Evolutionary conservation across 1,140 invertebrate species (phyloP).

Genomic region (Calliopsis andreniformis): DNA sequence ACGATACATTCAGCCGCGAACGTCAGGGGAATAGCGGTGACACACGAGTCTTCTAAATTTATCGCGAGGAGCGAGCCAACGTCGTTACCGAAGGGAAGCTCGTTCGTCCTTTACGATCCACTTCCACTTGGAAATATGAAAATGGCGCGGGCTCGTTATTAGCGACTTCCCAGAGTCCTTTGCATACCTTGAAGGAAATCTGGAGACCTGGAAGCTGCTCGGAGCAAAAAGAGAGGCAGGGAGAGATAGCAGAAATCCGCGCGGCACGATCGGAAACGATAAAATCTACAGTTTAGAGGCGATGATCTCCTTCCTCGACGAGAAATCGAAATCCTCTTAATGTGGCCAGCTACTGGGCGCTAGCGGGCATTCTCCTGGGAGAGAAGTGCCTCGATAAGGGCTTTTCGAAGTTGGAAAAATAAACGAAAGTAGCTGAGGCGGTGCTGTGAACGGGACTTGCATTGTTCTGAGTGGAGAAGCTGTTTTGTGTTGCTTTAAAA

Average conservation of each 20-base stretch:
- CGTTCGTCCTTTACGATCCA: not conserved
- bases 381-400: constrained; percentile 10
- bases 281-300: constrained; percentile 18
- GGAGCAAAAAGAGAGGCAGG: not conserved
- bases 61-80: too few species aligned
- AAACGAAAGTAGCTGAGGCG: constrained; percentile 11
- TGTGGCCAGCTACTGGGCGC: constrained; percentile 6
- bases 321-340: constrained; percentile 18
- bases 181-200: not conserved
- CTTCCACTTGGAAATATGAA: not conserved
- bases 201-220: not conserved
- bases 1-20: constrained; percentile 5
- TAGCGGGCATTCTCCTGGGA: not conserved
- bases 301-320: constrained; percentile 9
- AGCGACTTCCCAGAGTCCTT: not conserved
- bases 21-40: not conserved
- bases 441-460: not conserved
- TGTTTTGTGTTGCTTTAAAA: too few species aligned
- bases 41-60: not conserved
- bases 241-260: not conserved
- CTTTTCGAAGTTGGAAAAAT: not conserved
- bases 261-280: not conserved
- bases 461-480: constrained; percentile 10
- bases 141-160: not conserved
- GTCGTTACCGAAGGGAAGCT: not conserved